A percentile compares a stretch with the other conserved stretches of the same genome.
These are phyloP conservation scores for Polypterus senegalus DNA, from an alignment of 2,113 vertebrate genomes.

Conservation along the genomic window DNA sequence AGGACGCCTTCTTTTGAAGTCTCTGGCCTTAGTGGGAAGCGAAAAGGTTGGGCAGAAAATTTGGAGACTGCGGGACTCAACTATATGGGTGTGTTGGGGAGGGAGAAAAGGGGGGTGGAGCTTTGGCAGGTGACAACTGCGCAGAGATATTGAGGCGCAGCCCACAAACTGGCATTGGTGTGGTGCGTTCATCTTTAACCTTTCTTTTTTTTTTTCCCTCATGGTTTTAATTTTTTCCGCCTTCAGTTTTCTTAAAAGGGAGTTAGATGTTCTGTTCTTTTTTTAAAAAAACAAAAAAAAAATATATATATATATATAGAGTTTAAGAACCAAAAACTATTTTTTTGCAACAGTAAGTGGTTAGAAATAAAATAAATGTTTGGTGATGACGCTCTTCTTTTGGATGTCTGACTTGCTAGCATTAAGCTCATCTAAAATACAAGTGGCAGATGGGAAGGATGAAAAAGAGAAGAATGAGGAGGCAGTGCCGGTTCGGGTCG, in stretches of 20 bases:
- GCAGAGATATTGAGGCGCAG: conserved; percentile 13
- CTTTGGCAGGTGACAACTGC: conserved; percentile 18
- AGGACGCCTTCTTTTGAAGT: too few species aligned
- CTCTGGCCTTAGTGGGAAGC: too few species aligned
- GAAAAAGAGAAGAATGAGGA: too few species aligned
- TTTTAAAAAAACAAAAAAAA: conserved; percentile 28
- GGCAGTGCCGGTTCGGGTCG: too few species aligned
- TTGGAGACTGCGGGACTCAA: too few species aligned
- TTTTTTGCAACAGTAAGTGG: conserved; percentile 40
- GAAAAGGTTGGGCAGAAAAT: too few species aligned
- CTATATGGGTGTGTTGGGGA: conserved; percentile 27
- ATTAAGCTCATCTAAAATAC: conserved; percentile 23
- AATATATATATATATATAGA: conserved; percentile 25
- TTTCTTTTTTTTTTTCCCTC: conserved; percentile 1
- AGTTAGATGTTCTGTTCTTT: conserved; percentile 17
- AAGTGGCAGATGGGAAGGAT: too few species aligned
- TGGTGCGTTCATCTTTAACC: conserved; percentile 7
- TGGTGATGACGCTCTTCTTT: conserved; percentile 42
- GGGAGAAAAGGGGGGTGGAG: conserved; percentile 26
- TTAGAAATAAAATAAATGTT: conserved; percentile 29
- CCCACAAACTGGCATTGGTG: conserved; percentile 15
- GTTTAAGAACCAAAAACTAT: conserved; percentile 28
- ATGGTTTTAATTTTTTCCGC: conserved; percentile 13
- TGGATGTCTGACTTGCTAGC: conserved; percentile 52
- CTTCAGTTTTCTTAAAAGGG: conserved; percentile 20